Evolutionary conservation across 1,140 invertebrate species (phyloP), one percentile per base, ranked within the genome.

Genomic region (Cryptotermes secundus): DNA sequence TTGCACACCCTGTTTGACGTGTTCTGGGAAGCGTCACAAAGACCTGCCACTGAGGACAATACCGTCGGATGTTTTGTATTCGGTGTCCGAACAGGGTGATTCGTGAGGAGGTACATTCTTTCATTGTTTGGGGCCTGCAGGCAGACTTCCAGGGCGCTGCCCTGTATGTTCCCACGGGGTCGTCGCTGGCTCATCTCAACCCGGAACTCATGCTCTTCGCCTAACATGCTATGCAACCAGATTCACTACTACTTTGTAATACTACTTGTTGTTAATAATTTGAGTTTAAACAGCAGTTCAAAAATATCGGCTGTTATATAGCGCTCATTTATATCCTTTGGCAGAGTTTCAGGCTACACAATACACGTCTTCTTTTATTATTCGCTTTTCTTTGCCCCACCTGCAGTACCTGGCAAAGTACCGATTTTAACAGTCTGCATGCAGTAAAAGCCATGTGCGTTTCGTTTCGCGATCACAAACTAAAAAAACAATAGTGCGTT

Each of bases 101-200:
- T 72, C 59, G 26, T 72, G 59, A 72, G 59, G 59, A 72, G 2
- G 59, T 72, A n/a, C 59, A 26, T 31, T 72, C n/a, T 31, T 10
- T 31, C 26, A 72, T 72, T 72, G 59, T 72, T 72, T n/a, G 14
- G 26, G 14, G 59, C 26, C 59, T 31, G 26, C n/a, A 72, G 59
- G 26, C 59, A 72, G n/a, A 19, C 59, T 72, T 72, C 26, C 59
- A 72, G 59, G 59, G 59, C 59, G 59, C 59, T 72, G 59, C 59
- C 59, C 59, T 72, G 26, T 4, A 31, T 26, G 59, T 72, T 72
- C 59, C 59, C 59, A 72, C 59, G 59, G 59, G 59, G 59, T 72
- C 59, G 59, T n/a, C 59, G 31, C n/a, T n/a, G n/a, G n/a, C 59
- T 72, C 59, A n/a, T 72, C n/a, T 72, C 59, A 72, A 72, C 59